Percentiles rank a stretch among this genome's conserved stretches.
These are phyloP conservation scores for Actinemys pallida DNA, from an alignment of 2,113 vertebrate genomes.

Conservation along the genomic window DNA sequence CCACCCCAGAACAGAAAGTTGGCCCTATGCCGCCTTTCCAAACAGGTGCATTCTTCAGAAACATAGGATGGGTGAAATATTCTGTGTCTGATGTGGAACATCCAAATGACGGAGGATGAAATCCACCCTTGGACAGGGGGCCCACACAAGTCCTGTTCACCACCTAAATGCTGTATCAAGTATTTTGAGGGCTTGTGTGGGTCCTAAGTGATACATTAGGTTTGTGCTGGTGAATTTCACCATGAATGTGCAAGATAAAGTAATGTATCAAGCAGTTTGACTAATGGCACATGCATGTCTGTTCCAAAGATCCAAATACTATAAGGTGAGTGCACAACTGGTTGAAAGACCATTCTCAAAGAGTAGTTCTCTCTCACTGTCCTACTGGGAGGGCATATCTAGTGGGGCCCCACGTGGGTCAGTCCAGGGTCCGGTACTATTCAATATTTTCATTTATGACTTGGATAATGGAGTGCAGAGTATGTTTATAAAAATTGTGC, in stretches of 20 bases:
- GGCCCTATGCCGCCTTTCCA: not conserved
- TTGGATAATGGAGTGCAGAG: too few relatives aligned
- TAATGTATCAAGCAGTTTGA: not conserved
- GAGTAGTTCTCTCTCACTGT: too few relatives aligned
- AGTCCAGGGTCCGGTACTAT: too few relatives aligned
- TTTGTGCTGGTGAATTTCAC: not conserved
- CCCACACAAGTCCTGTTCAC: accelerated
- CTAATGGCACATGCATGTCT: not conserved
- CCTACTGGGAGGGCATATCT: too few relatives aligned
- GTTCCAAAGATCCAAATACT: not conserved
- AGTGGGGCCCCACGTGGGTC: too few relatives aligned
- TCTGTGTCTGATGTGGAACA: not conserved
- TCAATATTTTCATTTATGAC: too few relatives aligned
- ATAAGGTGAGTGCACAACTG: too few relatives aligned
- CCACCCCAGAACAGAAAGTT: not conserved
- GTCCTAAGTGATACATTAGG: not conserved
- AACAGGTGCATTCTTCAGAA: not conserved
- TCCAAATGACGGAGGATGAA: not conserved
- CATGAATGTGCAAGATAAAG: not conserved
- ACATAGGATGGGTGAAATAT: not conserved
- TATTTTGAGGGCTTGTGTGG: not conserved
- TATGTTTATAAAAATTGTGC: too few relatives aligned
- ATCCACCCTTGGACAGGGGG: accelerated
- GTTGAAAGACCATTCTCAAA: too few relatives aligned
- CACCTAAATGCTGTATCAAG: not conserved